Percentiles rank a stretch among this genome's conserved stretches.
Conservation (phyloP, 2,888 invertebrate species). For the Venustoraphidia nigricollis region DNA sequence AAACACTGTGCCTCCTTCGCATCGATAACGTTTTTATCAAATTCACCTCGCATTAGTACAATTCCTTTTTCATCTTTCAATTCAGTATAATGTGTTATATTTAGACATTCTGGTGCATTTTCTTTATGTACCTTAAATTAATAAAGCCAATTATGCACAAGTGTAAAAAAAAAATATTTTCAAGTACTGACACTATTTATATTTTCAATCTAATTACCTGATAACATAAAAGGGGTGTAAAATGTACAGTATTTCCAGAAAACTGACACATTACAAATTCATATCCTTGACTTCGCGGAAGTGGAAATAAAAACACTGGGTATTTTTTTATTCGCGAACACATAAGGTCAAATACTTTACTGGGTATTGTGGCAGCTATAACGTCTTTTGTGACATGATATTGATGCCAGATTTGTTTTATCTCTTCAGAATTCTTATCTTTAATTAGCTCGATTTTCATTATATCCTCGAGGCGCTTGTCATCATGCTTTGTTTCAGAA, state of each 20-base stretch:
- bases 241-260: constrained; percentile 55
- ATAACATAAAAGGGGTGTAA: constrained; percentile 71
- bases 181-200: not conserved
- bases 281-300: constrained; percentile 70
- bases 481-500: constrained; percentile 24
- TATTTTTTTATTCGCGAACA: constrained; percentile 38
- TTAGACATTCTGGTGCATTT: constrained; percentile 77
- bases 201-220: constrained; percentile 35
- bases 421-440: constrained; percentile 55
- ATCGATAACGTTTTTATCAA: constrained; percentile 59
- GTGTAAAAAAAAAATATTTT: not conserved
- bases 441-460: constrained; percentile 63
- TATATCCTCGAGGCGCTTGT: constrained; percentile 44
- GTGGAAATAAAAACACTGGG: constrained; percentile 61
- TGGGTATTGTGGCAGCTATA: constrained; percentile 56
- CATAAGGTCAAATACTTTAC: constrained; percentile 40
- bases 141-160: constrained; percentile 1
- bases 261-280: constrained; percentile 74
- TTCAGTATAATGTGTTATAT: constrained; percentile 65
- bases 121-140: constrained; percentile 56
- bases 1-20: constrained; percentile 72
- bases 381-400: constrained; percentile 66
- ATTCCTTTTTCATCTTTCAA: constrained; percentile 51
- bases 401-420: constrained; percentile 61
- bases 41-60: constrained; percentile 75